Evolutionary conservation across 2,888 invertebrate genomes (phyloP).

Genomic region (Ochropacha duplaris): DNA sequence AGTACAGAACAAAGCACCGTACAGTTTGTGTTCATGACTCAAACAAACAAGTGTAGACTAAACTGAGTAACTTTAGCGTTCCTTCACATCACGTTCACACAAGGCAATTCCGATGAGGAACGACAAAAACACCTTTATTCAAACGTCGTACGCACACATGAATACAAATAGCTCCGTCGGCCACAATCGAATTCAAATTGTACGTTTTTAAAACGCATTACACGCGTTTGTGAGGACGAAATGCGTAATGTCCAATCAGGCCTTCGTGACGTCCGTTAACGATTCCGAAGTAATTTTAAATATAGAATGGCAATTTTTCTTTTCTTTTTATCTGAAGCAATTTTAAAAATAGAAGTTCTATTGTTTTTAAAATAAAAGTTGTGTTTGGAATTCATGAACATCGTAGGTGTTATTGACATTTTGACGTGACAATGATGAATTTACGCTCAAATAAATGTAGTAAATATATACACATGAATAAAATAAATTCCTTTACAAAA

Average conservation of each 20-base stretch:
- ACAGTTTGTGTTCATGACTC: conserved; percentile 10
- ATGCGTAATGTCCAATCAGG: conserved; percentile 40
- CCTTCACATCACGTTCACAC: conserved; percentile 70
- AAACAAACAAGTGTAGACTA: conserved; percentile 13
- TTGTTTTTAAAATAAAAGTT: neutral
- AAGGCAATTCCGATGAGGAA: conserved; percentile 68
- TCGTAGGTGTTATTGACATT: neutral
- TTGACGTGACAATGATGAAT: neutral
- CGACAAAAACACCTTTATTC: conserved; percentile 72
- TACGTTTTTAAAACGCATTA: conserved; percentile 51
- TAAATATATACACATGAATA: neutral
- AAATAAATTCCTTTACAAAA: neutral
- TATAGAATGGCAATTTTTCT: neutral
- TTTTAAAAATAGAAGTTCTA: neutral
- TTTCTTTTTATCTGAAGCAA: neutral
- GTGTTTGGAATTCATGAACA: too few relatives aligned
- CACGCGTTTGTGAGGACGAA: conserved; percentile 64
- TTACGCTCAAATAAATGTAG: neutral
- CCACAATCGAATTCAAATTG: conserved; percentile 66
- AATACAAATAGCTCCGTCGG: conserved; percentile 65
- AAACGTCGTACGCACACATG: conserved; percentile 52
- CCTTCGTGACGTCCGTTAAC: conserved; percentile 19
- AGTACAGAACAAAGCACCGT: conserved; percentile 8
- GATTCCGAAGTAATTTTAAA: neutral
- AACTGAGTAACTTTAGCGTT: conserved; percentile 32